Evolutionary conservation across 2,888 invertebrate genomes (phyloP).

Genomic region (Zeuzera pyrina): DNA sequence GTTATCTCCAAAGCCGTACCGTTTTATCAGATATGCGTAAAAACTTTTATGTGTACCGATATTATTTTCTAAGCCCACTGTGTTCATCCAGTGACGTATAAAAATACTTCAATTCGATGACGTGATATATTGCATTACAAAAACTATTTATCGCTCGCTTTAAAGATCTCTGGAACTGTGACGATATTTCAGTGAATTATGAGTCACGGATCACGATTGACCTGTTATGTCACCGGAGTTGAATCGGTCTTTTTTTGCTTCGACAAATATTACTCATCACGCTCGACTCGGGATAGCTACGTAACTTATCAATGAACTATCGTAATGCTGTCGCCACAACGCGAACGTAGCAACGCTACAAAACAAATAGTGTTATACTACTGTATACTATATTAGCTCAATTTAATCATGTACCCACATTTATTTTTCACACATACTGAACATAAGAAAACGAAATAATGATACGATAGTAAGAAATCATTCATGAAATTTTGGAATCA

Average conservation of each 20-base stretch:
- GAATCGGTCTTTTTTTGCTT: constrained; percentile 40
- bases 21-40: too few species aligned
- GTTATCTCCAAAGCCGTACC: neutral
- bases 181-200: constrained; percentile 49
- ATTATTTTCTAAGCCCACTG: neutral
- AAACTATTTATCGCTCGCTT: constrained; percentile 17
- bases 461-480: too few species aligned
- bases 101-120: constrained; percentile 30
- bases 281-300: constrained; percentile 32
- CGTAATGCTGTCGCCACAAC: too few species aligned
- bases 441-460: too few species aligned
- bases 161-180: constrained; percentile 47
- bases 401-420: too few species aligned
- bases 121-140: constrained; percentile 15
- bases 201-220: constrained; percentile 41
- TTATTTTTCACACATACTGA: too few species aligned
- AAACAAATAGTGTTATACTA: too few species aligned
- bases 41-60: neutral
- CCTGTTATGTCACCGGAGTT: constrained; percentile 25
- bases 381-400: too few species aligned
- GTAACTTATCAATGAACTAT: constrained; percentile 40
- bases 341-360: too few species aligned
- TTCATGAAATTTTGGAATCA: too few species aligned
- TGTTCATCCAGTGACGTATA: constrained; percentile 30
- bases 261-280: constrained; percentile 47